These are phyloP conservation scores for Mugil cephalus DNA, from an alignment of 2,113 vertebrate genomes.

Conservation along the genomic window DNA sequence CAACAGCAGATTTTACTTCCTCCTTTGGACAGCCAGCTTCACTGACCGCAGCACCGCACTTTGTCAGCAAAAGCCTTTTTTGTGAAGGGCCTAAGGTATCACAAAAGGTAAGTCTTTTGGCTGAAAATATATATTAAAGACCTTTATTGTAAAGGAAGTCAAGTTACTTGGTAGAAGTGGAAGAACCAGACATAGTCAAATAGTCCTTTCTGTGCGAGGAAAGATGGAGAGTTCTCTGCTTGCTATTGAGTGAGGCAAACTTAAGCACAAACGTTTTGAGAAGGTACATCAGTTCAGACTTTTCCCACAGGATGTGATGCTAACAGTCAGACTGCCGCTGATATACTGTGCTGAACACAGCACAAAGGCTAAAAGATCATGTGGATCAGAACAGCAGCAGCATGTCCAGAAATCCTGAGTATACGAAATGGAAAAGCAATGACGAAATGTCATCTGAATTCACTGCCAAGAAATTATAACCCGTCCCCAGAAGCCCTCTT, in stretches of 20 bases:
- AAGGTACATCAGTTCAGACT: conserved; percentile 9
- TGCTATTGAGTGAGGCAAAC: conserved; percentile 22
- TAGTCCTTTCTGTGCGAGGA: background rate
- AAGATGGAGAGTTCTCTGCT: conserved; percentile 9
- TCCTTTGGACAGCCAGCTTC: conserved; percentile 30
- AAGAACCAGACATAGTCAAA: conserved; percentile 2
- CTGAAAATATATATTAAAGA: conserved; percentile 35
- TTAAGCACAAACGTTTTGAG: conserved; percentile 28
- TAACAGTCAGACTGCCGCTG: conserved; percentile 11
- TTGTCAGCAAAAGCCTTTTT: conserved; percentile 45
- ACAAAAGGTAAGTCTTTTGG: conserved; percentile 26
- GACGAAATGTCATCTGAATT: background rate
- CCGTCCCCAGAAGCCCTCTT: background rate
- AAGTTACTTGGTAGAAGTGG: conserved; percentile 9
- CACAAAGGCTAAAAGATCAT: conserved; percentile 25
- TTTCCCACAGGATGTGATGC: conserved; percentile 3
- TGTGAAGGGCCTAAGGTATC: conserved; percentile 22
- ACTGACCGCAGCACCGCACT: conserved; percentile 36
- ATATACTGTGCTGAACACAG: background rate
- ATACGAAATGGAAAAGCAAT: background rate
- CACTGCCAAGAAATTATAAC: background rate
- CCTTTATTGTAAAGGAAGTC: conserved; percentile 33
- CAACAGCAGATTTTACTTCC: conserved; percentile 46
- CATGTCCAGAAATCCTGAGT: conserved; percentile 10
- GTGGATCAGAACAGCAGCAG: conserved; percentile 11